A percentile compares a stretch with the other conserved stretches of the same genome.
Conservation (phyloP, 2,113 vertebrate species). For the Semnornis frantzii region DNA sequence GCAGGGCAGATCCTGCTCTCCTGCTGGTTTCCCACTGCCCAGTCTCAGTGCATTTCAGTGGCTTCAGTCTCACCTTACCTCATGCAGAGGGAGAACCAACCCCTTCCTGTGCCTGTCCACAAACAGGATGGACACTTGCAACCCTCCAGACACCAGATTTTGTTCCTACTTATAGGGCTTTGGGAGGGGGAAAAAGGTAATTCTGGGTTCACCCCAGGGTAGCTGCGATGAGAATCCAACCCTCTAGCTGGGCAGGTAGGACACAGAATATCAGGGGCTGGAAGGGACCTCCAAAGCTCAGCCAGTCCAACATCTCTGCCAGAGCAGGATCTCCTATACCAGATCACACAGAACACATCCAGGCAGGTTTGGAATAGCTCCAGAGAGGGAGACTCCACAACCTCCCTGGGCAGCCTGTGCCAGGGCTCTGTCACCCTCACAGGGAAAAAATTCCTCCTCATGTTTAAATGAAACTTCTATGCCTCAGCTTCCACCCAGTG, state of each 20-base stretch:
- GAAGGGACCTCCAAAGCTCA: no score
- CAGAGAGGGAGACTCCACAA: no score
- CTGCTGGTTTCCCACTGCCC: neutral
- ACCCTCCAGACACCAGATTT: neutral
- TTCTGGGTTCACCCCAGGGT: neutral
- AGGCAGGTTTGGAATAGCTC: no score
- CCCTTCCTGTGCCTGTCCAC: neutral
- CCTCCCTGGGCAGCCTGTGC: no score
- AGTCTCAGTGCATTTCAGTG: neutral
- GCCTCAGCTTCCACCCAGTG: no score
- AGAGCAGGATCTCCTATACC: no score
- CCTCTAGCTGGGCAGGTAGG: neutral
- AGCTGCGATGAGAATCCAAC: neutral
- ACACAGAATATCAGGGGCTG: no score
- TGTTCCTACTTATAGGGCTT: neutral
- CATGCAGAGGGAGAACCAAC: neutral
- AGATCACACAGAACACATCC: no score
- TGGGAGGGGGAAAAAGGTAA: neutral
- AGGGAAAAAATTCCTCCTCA: no score
- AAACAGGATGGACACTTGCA: rapidly evolving
- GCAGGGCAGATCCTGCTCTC: neutral
- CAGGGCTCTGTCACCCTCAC: no score
- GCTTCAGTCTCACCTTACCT: neutral
- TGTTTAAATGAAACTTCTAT: no score
- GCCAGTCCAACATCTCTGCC: no score